Conservation (phyloP, 2,888 invertebrate genomes). For the Lycaena phlaeas region DNA sequence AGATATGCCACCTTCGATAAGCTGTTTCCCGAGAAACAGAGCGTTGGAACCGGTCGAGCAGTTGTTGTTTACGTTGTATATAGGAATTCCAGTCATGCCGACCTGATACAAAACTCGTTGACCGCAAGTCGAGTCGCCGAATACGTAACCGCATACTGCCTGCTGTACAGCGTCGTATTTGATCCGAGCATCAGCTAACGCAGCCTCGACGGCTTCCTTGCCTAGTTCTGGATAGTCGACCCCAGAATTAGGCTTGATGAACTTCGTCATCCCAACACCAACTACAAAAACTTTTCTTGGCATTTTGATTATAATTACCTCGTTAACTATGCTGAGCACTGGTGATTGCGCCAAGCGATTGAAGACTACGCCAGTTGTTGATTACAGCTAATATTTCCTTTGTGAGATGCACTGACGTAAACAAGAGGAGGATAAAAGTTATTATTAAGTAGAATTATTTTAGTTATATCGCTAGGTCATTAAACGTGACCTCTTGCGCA, state of each 20-base stretch:
- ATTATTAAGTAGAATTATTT: background rate
- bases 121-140: conserved; percentile 96
- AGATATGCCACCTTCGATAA: conserved; percentile 89
- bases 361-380: background rate
- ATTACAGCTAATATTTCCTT: background rate
- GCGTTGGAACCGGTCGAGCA: conserved; percentile 98
- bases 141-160: conserved; percentile 94
- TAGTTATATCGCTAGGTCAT: background rate
- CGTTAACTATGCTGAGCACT: conserved; percentile 25
- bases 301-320: conserved; percentile 62
- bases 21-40: conserved; percentile 89
- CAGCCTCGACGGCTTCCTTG: conserved; percentile 92
- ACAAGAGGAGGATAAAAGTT: background rate
- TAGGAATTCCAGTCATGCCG: conserved; percentile 96
- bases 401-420: background rate
- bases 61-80: conserved; percentile 98
- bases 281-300: conserved; percentile 85
- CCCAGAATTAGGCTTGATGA: conserved; percentile 93
- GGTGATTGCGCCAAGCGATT: conserved; percentile 2
- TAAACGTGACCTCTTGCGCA: background rate
- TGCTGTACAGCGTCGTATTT: conserved; percentile 86
- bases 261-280: conserved; percentile 99
- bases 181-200: conserved; percentile 87
- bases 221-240: conserved; percentile 97
- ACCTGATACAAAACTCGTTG: conserved; percentile 95